Evolutionary conservation across 30 jellyfish, hydroid and myxozoan species (phyloP), one percentile per base, ranked within the genome.

Genomic region (Hydractinia echinata): DNA sequence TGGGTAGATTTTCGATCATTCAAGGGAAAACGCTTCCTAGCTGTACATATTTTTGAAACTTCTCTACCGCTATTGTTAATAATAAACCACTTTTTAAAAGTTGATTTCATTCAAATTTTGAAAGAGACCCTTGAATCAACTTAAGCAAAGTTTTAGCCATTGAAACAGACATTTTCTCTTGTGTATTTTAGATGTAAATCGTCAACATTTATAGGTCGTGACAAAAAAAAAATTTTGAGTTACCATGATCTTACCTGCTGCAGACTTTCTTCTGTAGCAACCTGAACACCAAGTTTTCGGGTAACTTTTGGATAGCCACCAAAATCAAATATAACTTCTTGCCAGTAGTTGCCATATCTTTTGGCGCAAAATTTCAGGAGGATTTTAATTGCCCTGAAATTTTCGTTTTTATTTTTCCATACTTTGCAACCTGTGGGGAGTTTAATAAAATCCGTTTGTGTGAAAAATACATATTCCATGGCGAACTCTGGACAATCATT

Each of bases 341-440:
- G 96, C 69, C 84, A 81, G 77, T 64, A 87, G 79, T 81, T 76
- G 18, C 96, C 96, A 87, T 69, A 67, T 48, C 67, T 55, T 10
- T 78, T 49, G 14, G 96, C 66, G 10, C 50, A 18, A 68, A 87
- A 87, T 54, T 54, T 74, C 48, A 87, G 48, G 10, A 55, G 19
- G 8, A 81, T 4, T 11, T 81, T 66, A 69, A 73, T 10, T 18
- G 55, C 19, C 15, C 14, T 51, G 9, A 74, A 8, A 54, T 73
- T 55, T 16, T 10, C 61, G 4, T 11, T 51, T 71, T 71, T 71
- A 51, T 61, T 71, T 73, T 86, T 79, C 95, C 95, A 86, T 7
- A 79, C 58, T 55, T 86, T 86, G 52, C 89, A 58, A 52, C 72
- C 67, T 5, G 61, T 55, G 19, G 55, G 55, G 62, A 79, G 54